These are phyloP conservation scores for Dryobotodes eremita DNA, from an alignment of 2,888 invertebrate genomes.

Conservation along the genomic window DNA sequence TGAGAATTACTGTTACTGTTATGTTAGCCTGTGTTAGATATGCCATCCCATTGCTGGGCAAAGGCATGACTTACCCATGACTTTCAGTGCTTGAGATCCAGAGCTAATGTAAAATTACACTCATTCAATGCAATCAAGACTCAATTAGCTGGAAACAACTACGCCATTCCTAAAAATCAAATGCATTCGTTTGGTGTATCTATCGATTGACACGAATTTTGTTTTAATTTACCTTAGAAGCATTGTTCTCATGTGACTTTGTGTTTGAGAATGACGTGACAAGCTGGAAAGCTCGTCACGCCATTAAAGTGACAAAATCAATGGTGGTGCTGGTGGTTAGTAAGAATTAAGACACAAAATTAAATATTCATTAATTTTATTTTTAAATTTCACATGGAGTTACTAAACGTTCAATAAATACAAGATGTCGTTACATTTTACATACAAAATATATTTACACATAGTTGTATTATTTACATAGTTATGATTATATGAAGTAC, in stretches of 20 bases:
- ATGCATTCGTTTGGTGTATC: neutral
- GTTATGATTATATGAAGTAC: constrained; percentile 48
- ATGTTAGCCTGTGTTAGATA: neutral
- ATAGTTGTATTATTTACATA: constrained; percentile 56
- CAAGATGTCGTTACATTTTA: constrained; percentile 56
- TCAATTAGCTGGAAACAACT: neutral
- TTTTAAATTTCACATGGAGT: constrained; percentile 64
- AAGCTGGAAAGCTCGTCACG: neutral
- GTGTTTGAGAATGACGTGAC: neutral
- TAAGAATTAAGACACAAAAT: constrained; percentile 23
- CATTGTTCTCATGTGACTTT: neutral
- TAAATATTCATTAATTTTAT: constrained; percentile 60
- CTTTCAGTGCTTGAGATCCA: neutral
- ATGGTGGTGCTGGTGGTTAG: neutral
- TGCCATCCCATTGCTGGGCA: neutral
- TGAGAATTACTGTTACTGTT: neutral
- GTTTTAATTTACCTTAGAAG: neutral
- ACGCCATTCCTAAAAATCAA: neutral
- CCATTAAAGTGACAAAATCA: neutral
- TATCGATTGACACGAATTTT: neutral
- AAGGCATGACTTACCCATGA: neutral
- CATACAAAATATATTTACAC: constrained; percentile 63
- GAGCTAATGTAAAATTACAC: neutral
- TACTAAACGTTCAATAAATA: constrained; percentile 64
- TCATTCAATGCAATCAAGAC: neutral